Evolutionary conservation across 2,888 invertebrate species (phyloP).

Genomic region (Ectemnius lituratus): DNA sequence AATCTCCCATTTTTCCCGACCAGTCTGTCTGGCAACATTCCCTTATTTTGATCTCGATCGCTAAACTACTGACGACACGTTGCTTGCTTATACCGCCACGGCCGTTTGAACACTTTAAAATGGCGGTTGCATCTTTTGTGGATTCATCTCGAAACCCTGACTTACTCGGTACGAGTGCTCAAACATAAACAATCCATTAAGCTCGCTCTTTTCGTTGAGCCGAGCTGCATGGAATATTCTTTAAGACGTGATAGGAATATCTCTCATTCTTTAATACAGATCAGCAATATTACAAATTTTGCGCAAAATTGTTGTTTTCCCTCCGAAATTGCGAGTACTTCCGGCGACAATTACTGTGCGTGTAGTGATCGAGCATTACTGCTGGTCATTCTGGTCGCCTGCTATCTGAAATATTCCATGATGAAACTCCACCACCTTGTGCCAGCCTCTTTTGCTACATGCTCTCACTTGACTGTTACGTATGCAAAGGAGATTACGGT

Average conservation of each 20-base stretch:
- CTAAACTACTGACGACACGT: conserved; percentile 53
- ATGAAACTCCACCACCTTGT: conserved; percentile 7
- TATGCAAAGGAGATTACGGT: conserved; percentile 33
- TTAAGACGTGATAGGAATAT: too few relatives aligned
- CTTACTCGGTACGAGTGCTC: conserved; percentile 1
- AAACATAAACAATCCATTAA: too few relatives aligned
- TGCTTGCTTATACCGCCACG: conserved; percentile 64
- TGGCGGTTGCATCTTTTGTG: conserved; percentile 56
- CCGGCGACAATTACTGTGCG: conserved; percentile 38
- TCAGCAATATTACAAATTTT: conserved; percentile 40
- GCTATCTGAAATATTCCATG: conserved; percentile 13
- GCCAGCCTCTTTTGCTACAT: background rate
- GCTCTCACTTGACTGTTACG: conserved; percentile 39
- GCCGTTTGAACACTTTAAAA: conserved; percentile 65
- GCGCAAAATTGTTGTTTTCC: conserved; percentile 52
- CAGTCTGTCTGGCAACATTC: conserved; percentile 37
- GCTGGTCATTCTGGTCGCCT: too few relatives aligned
- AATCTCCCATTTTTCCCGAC: conserved; percentile 42
- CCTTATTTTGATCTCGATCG: conserved; percentile 43
- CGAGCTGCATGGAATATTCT: too few relatives aligned
- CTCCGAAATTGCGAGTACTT: conserved; percentile 55
- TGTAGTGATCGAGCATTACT: too few relatives aligned
- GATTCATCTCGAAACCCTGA: conserved; percentile 29
- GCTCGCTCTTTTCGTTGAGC: too few relatives aligned
- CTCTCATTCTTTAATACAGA: background rate